Base-by-base conservation (phyloP, 2,888 invertebrate genomes). In the Caenorhabditis panamensis region DNA sequence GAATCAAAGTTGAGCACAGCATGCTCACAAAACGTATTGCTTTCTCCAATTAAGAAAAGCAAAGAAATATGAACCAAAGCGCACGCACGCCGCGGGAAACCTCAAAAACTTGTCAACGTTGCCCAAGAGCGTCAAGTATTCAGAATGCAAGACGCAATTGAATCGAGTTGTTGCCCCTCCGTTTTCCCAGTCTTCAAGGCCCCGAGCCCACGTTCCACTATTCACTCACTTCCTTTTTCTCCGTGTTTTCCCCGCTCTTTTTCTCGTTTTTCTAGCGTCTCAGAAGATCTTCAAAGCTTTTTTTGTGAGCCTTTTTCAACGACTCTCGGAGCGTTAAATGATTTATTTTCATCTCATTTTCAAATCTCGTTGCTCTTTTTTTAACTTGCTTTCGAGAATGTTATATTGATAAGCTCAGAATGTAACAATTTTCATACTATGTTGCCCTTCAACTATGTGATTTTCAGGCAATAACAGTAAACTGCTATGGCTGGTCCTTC, bases 201-300 rank as follows among this genome's bases (percentile, higher is more conserved):
- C 71, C 68, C 63, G 49, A 72, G 73, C 73, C 63, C 67, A 67
- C 68, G 73, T 63, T 64, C 68, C 68, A 63, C 79, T 62, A 66
- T 71, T 59, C 71, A 44, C 41, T 28, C 61, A 20, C 47, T 61
- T 36, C 44, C 56, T 44, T 51, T 66, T 58, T 59, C 54, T 56
- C 37, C 63, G n/a, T 54, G 16, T 49, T 63, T 59, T 64, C 66
- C 62, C 18, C 58, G 63, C 53, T 53, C 66, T 71, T 47, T 66
- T 61, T 49, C 36, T 37, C 31, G 64, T 41, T 62, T 54, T 67
- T 71, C 71, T 56, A 66, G 64, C 69, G 53, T 62, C 58, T 28
- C 67, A 67, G 44, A 31, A 37, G 44, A 68, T 62, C 54, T 44
- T 37, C 68, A 41, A 51, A 13, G 58, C 68, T 36, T 69, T 68